Base-by-base conservation (phyloP, 2,797 vertebrate genomes). In the Halcyon chelicuti region DNA sequence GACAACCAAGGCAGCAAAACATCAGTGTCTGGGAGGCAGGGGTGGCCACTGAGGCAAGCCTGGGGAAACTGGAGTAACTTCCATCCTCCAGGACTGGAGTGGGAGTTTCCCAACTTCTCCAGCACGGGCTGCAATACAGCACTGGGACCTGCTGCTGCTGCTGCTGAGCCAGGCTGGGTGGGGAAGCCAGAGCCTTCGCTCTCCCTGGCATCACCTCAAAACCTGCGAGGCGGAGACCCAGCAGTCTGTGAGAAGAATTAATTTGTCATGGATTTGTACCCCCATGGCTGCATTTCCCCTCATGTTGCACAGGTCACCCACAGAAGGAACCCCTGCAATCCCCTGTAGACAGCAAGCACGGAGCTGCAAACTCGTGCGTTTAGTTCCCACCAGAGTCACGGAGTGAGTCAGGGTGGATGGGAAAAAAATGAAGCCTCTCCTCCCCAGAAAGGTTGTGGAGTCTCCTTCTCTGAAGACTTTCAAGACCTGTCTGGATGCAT, bases 131-230 rank as follows among this genome's bases (percentile, higher is more conserved):
- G 54, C 35, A 44, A 67, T 26, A 17, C 42, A 71, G 44, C 49
- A 22, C 23, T n/a, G 35, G 15, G 54, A 68, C 7, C 33, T 51
- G 21, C 26, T 0, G 0, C 33, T 51, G 21, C 26, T 0, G 0
- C n/a, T 62, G 35, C 47, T 2, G 1, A 44, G 54, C 20, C 29
- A 39, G 35, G 39, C 22, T 29, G 9, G 5, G 4, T 29, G 39
- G 20, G n/a, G 22, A 54, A 1, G 6, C 33, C 77, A 46, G 1
- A 1, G 33, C 19, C 29, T 55, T 52, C 0, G 0, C 10, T 47
- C 29, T 55, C 33, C 5, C 19, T 40, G 28, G 6, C 3, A 0
- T 33, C 14, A 26, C 28, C 65, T 68, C 70, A 51, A 66, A 12
- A 19, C 60, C 51, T 71, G 29, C 0, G 0, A 62, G 8, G 8